These are phyloP conservation scores for human (Homo sapiens) DNA, from an alignment of 2,113 vertebrate species.

Conservation along the genomic window GRCh38 chr6:97371501-97372000, in stretches of 20 bases:
- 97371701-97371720: not conserved
- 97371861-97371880: not conserved
- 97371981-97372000: not conserved
- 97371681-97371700: not conserved
- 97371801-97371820: not conserved
- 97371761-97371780: not conserved
- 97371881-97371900: not conserved
- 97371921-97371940: not conserved
- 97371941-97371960: not conserved
- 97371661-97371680: not conserved
- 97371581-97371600: not conserved
- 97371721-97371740: not conserved
- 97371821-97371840: not conserved
- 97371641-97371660: not conserved
- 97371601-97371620: not conserved
- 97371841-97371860: not conserved
- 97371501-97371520: not conserved
- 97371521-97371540: not conserved
- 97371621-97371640: not conserved
- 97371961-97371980: not conserved
- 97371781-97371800: not conserved
- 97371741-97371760: not conserved
- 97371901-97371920: not conserved
- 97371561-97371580: not conserved
- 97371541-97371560: not conserved